phyloP scores from a whole-genome alignment of 2,888 invertebrate genomes.

The Dynastes grantii region DNA sequence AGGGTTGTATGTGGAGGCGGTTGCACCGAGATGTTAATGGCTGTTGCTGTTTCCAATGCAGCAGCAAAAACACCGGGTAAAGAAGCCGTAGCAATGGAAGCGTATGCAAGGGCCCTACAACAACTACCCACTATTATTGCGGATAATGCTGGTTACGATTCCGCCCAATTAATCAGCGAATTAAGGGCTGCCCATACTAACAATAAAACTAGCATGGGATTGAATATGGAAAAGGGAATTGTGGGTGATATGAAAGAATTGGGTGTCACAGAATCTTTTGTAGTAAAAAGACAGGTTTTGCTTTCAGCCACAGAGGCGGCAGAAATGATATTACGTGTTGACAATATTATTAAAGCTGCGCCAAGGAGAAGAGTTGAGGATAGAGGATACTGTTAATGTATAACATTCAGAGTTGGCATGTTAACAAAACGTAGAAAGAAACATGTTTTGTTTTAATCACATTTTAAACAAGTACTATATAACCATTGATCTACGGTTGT shows the following conservation, averaged over 20 bases:
- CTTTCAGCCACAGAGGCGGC: constrained; percentile 97
- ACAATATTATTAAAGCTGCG: constrained; percentile 95
- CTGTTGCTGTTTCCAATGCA: constrained; percentile 88
- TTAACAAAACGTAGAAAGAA: too few species aligned
- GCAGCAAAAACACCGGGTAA: constrained; percentile 95
- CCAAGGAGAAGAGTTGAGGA: constrained; percentile 91
- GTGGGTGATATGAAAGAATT: constrained; percentile 92
- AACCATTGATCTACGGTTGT: too few species aligned
- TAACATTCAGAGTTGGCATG: too few species aligned
- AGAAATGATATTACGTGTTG: constrained; percentile 98
- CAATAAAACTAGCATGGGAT: constrained; percentile 83
- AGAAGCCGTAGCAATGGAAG: constrained; percentile 97
- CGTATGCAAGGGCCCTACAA: constrained; percentile 91
- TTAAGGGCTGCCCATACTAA: constrained; percentile 90
- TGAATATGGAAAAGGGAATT: constrained; percentile 92
- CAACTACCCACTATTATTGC: constrained; percentile 96
- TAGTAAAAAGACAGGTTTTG: constrained; percentile 96
- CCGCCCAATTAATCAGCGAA: constrained; percentile 93
- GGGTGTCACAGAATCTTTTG: constrained; percentile 97
- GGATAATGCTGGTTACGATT: constrained; percentile 99
- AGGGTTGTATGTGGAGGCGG: constrained; percentile 89
- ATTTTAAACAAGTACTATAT: too few species aligned
- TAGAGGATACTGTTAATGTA: constrained; percentile 82
- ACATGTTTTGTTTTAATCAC: too few species aligned
- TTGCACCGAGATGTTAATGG: constrained; percentile 98